A percentile compares a stretch with the other conserved stretches of the same genome.
These are phyloP conservation scores for Caenorhabditis auriculariae DNA, from an alignment of 2,888 invertebrate genomes.

Conservation along the genomic window DNA sequence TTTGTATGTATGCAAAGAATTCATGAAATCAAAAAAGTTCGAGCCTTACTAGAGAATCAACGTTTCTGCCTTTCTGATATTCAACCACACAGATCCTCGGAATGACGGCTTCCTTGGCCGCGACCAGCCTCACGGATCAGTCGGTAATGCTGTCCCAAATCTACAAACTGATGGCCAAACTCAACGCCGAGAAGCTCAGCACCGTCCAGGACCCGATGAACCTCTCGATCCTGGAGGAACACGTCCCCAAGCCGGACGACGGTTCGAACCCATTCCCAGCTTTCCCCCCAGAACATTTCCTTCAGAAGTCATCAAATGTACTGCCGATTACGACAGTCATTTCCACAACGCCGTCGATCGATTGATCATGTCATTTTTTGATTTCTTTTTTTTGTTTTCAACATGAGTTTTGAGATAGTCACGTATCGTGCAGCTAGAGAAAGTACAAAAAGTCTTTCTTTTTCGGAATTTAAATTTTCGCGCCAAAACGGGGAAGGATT, in stretches of 20 bases:
- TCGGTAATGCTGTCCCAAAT: slow-evolving; percentile 14
- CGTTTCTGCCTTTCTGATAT: background rate
- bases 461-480: too few relatives aligned
- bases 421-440: too few relatives aligned
- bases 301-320: too few relatives aligned
- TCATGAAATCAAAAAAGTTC: background rate
- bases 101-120: slow-evolving; percentile 20
- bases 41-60: background rate
- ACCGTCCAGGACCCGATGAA: slow-evolving; percentile 16
- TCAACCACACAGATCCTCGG: slow-evolving; percentile 5
- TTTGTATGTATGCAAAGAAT: slow-evolving; percentile 1
- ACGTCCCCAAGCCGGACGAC: slow-evolving; percentile 33
- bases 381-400: too few relatives aligned
- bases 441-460: too few relatives aligned
- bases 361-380: too few relatives aligned
- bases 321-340: too few relatives aligned
- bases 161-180: slow-evolving; percentile 22
- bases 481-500: too few relatives aligned
- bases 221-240: slow-evolving; percentile 18
- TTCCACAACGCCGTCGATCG: too few relatives aligned
- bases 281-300: too few relatives aligned
- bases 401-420: too few relatives aligned
- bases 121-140: background rate
- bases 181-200: slow-evolving; percentile 24
- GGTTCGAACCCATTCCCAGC: too few relatives aligned